Percentiles rank a stretch among this genome's conserved stretches.
Conservation (phyloP, 2,797 vertebrate genomes). For the Gymnoscopelus braueri region DNA sequence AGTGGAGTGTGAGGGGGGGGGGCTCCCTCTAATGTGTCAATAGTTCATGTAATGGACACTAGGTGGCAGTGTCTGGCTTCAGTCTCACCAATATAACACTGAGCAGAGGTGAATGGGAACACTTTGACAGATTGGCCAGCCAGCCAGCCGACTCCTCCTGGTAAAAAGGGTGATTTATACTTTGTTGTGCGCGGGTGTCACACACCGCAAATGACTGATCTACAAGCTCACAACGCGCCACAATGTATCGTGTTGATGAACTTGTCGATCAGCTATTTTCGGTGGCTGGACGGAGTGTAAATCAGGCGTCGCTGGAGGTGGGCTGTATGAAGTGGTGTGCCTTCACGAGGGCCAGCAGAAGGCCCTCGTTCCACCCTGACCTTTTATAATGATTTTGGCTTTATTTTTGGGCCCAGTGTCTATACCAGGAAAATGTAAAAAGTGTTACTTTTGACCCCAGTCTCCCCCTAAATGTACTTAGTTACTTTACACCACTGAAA, state of each 20-base stretch:
- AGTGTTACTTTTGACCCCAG: too few species aligned
- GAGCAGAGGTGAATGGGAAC: slow-evolving; percentile 1
- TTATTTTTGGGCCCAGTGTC: neutral
- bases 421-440: neutral
- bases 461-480: too few species aligned
- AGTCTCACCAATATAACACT: slow-evolving; percentile 10
- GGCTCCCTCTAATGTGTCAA: slow-evolving; percentile 34
- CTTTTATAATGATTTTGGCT: neutral
- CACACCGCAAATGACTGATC: too few species aligned
- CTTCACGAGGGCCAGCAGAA: slow-evolving; percentile 5
- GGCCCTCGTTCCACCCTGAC: neutral
- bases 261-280: too few species aligned
- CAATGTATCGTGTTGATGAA: too few species aligned
- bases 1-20: slow-evolving; percentile 6
- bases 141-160: slow-evolving; percentile 11
- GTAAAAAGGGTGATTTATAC: too few species aligned
- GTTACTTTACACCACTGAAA: too few species aligned
- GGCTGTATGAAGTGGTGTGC: slow-evolving; percentile 14
- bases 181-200: too few species aligned
- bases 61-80: slow-evolving; percentile 72
- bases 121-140: slow-evolving; percentile 18
- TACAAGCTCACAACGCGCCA: too few species aligned
- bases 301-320: neutral
- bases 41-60: slow-evolving; percentile 41
- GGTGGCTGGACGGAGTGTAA: too few species aligned